phyloP scores from a whole-genome alignment of 2,113 vertebrate genomes.

The Naja naja region DNA sequence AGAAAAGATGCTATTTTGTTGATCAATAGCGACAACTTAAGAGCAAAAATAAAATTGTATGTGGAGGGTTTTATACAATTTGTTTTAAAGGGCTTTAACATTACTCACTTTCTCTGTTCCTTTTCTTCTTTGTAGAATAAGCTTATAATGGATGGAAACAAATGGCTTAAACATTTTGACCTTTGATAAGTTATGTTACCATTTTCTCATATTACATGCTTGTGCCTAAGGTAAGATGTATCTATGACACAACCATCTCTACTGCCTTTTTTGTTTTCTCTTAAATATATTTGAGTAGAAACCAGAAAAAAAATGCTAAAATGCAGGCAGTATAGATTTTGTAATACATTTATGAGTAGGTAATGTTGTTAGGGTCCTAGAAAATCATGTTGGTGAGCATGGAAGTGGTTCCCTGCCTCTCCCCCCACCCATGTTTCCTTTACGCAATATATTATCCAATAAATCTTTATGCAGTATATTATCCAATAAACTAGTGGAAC shows the following conservation, averaged over 20 bases:
- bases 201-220: constrained; percentile 13
- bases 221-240: background rate
- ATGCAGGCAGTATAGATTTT: background rate
- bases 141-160: background rate
- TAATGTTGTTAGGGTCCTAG: background rate
- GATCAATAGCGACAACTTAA: constrained; percentile 31
- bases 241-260: background rate
- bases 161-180: background rate
- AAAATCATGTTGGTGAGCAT: background rate
- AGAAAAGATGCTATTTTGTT: constrained; percentile 52
- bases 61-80: constrained; percentile 42
- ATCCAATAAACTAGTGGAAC: background rate
- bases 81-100: constrained; percentile 40
- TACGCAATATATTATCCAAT: background rate
- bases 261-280: background rate
- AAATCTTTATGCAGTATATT: background rate
- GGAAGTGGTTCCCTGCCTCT: background rate
- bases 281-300: background rate
- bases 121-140: constrained; percentile 31
- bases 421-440: background rate
- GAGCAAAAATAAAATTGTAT: constrained; percentile 33
- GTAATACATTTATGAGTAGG: background rate
- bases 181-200: constrained; percentile 26
- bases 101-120: constrained; percentile 21
- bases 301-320: background rate